Evolutionary conservation across 1,140 invertebrate genomes (phyloP).

Genomic region (Phymastichus coffea): DNA sequence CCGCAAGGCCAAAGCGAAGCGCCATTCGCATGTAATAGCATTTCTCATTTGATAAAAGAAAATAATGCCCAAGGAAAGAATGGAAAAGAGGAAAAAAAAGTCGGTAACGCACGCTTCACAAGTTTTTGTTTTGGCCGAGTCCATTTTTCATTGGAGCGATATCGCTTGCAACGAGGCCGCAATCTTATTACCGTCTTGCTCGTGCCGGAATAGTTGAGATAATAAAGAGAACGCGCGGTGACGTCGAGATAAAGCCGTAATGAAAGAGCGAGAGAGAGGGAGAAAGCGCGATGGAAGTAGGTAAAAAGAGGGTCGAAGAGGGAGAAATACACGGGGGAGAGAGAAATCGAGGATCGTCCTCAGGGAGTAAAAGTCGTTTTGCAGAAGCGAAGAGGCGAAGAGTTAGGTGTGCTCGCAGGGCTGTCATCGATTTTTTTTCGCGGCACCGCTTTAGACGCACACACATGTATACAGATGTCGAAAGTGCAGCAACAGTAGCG

Average conservation of each 20-base stretch:
- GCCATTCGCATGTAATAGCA: too few species aligned
- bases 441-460: too few species aligned
- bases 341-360: background rate
- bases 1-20: too few species aligned
- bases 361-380: background rate
- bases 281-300: background rate
- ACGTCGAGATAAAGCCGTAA: constrained; percentile 2
- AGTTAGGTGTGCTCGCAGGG: too few species aligned
- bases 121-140: constrained; percentile 11
- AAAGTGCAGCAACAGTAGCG: too few species aligned
- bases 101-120: background rate
- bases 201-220: background rate
- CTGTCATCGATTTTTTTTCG: too few species aligned
- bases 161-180: background rate
- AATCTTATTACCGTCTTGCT: constrained; percentile 1
- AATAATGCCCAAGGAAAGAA: background rate
- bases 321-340: too few species aligned
- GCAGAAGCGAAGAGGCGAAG: background rate
- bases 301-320: background rate
- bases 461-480: background rate
- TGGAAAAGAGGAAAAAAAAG: background rate
- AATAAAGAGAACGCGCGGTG: constrained; percentile 13
- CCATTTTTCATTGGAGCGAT: constrained; percentile 19
- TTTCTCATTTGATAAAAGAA: background rate
- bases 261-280: background rate